Percentiles rank a stretch among this genome's conserved stretches.
phyloP scores from a whole-genome alignment of 2,113 vertebrate genomes.

The Bettongia penicillata region DNA sequence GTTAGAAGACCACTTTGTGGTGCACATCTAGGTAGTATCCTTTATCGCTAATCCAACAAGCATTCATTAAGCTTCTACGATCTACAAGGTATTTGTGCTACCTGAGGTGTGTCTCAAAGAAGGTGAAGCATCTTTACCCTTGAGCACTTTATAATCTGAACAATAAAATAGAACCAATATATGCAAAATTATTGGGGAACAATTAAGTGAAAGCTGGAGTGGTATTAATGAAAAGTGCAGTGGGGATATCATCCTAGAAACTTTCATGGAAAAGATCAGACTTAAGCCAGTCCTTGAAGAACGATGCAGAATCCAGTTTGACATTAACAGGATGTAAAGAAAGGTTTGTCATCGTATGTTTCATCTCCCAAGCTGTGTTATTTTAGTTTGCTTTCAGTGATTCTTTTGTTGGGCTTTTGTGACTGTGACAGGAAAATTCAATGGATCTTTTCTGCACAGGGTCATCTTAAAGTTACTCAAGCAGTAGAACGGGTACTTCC shows the following conservation, averaged over 20 bases:
- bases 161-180: neutral
- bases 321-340: neutral
- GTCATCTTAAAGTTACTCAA: neutral
- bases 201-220: neutral
- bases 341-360: neutral
- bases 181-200: neutral
- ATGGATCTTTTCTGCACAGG: neutral
- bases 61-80: neutral
- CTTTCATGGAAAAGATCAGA: neutral
- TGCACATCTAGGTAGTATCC: neutral
- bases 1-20: neutral
- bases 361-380: neutral
- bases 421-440: neutral
- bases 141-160: neutral
- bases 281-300: neutral
- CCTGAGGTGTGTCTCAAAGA: neutral
- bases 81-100: neutral
- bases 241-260: neutral
- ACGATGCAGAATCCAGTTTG: neutral
- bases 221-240: neutral
- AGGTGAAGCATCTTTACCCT: neutral
- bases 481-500: neutral
- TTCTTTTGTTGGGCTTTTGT: neutral
- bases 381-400: neutral
- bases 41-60: neutral